Evolutionary conservation across 2,113 vertebrate species (phyloP).

Genomic region (Xenopus borealis): DNA sequence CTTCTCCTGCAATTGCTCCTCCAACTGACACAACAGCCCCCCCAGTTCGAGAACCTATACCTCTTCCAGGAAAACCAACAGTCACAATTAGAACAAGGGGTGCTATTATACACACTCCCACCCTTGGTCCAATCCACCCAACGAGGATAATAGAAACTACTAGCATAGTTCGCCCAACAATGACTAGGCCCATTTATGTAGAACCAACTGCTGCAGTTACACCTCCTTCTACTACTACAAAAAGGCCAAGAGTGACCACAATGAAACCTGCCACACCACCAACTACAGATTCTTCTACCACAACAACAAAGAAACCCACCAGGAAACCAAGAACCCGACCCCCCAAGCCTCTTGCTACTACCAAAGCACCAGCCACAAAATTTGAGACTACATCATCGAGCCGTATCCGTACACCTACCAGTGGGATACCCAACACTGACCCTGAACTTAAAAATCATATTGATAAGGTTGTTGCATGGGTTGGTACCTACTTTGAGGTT

Average conservation of each 20-base stretch:
- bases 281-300: slow-evolving; percentile 69
- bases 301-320: slow-evolving; percentile 69
- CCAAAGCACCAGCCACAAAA: slow-evolving; percentile 72
- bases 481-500: slow-evolving; percentile 92
- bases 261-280: slow-evolving; percentile 68
- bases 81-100: slow-evolving; percentile 85
- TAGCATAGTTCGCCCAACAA: slow-evolving; percentile 74
- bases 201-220: slow-evolving; percentile 82
- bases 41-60: slow-evolving; percentile 84
- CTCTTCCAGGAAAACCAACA: slow-evolving; percentile 81
- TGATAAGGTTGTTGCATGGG: slow-evolving; percentile 87
- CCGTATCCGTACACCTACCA: slow-evolving; percentile 68
- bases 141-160: slow-evolving; percentile 80
- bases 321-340: slow-evolving; percentile 75
- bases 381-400: slow-evolving; percentile 78
- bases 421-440: slow-evolving; percentile 70
- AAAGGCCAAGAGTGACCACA: slow-evolving; percentile 74
- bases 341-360: slow-evolving; percentile 63
- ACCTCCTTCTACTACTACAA: slow-evolving; percentile 77
- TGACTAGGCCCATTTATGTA: slow-evolving; percentile 75
- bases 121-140: slow-evolving; percentile 82
- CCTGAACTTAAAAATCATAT: slow-evolving; percentile 86
- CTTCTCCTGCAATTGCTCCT: slow-evolving; percentile 82
- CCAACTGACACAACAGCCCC: slow-evolving; percentile 79
- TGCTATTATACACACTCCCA: slow-evolving; percentile 87